Evolutionary conservation across 2,113 vertebrate genomes (phyloP), one percentile per base, ranked within the genome.

Genomic region (Polyodon spathula): DNA sequence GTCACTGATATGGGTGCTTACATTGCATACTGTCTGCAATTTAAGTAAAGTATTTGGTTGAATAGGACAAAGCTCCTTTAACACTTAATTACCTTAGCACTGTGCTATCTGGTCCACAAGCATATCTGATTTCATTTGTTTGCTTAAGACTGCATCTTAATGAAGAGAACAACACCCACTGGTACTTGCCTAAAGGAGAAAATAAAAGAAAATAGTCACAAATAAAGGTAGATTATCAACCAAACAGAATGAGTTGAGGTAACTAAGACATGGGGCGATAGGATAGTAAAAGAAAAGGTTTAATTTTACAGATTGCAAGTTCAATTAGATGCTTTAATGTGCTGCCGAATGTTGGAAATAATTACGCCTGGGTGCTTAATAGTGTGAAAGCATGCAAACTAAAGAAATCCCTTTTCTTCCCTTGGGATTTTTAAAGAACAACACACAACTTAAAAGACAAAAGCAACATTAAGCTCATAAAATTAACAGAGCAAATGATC

Each of bases 401-500:
- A 84, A 88, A 96, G 92, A 94, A 94, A 93, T 92, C 85, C 80
- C 83, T 86, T 80, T 85, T 74, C 81, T 86, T 90, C 89, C 82
- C 83, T 79, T 75, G 86, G 78, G 91, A 93, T 90, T 91, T 78
- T 76, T 78, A 85, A 84, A 85, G 82, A 93, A 91, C 86, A 91
- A 91, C 86, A 90, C 84, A 89, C 81, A 90, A 89, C 83, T 78
- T n/a, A 81, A 80, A 81, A 91, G 88, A 91, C 89, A 93, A 93
- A 93, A 90, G 85, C 77, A 60, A 84, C 89, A 90, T 90, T 90
- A 92, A 90, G 89, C 89, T 91, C 91, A 86, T 90, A 90, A 94
- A 92, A 96, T 97, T 95, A 93, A 90, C 88, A 94, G 93, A 90
- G 90, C 79, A 92, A 97, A 96, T 93, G 78, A 94, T 91, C 86